phyloP scores from a whole-genome alignment of 2,797 vertebrate species.

The Brachymystax lenok region DNA sequence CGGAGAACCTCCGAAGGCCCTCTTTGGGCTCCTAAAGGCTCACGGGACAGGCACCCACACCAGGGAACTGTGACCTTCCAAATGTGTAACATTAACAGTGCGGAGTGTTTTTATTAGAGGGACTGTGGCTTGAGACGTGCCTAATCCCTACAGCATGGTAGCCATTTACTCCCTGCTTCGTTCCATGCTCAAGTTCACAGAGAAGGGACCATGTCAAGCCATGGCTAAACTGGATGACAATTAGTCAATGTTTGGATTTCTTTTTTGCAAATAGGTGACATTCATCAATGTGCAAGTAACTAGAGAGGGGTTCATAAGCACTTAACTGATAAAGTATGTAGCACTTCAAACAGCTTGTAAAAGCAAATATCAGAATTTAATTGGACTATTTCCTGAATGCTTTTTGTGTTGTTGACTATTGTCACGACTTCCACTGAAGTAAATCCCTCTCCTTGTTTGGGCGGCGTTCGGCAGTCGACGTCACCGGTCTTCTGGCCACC shows the following conservation, averaged over 20 bases:
- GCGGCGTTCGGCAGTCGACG: no score
- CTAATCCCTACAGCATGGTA: slow-evolving; percentile 49
- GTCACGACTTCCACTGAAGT: no score
- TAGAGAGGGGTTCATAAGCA: neutral
- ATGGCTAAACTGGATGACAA: slow-evolving; percentile 23
- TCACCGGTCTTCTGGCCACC: no score
- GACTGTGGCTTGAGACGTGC: slow-evolving; percentile 25
- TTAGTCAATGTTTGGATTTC: slow-evolving; percentile 14
- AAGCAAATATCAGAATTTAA: no score
- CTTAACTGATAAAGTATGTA: slow-evolving; percentile 14
- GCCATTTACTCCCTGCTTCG: slow-evolving; percentile 47
- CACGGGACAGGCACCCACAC: slow-evolving; percentile 2
- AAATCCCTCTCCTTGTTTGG: no score
- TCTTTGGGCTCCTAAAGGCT: neutral
- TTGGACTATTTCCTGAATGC: neutral
- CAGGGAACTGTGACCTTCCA: slow-evolving; percentile 16
- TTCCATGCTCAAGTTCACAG: slow-evolving; percentile 46
- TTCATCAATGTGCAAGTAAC: neutral
- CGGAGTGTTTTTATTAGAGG: slow-evolving; percentile 27
- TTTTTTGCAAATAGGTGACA: neutral
- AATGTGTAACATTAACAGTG: slow-evolving; percentile 33
- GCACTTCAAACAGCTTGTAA: neutral
- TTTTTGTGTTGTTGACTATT: neutral
- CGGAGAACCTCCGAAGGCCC: neutral
- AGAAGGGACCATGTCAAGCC: slow-evolving; percentile 35